Conservation (phyloP, 1,140 invertebrate species). For the Zaprionus camerounensis region DNA sequence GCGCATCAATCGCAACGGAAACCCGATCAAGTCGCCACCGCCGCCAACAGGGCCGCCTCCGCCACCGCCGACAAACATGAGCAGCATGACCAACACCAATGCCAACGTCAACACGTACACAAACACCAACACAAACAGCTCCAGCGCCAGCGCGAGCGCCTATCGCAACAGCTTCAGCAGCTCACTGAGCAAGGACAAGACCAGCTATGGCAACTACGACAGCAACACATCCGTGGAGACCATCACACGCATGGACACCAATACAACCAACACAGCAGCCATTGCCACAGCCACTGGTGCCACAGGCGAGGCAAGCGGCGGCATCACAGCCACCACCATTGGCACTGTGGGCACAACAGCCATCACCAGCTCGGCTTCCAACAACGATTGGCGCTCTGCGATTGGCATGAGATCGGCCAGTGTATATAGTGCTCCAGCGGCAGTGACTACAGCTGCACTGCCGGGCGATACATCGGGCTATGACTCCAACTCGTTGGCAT, state of each 20-base stretch:
- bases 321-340: constrained; percentile 58
- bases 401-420: constrained; percentile 80
- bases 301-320: constrained; percentile 58
- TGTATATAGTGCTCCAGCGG: constrained; percentile 78
- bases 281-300: constrained; percentile 58
- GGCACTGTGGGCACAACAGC: constrained; percentile 20
- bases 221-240: constrained; percentile 79
- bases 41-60: constrained; percentile 77
- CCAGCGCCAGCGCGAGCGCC: constrained; percentile 47
- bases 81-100: constrained; percentile 39
- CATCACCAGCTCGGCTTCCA: constrained; percentile 61
- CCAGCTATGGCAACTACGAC: constrained; percentile 78
- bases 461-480: constrained; percentile 75
- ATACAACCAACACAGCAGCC: constrained; percentile 65
- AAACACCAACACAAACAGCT: constrained; percentile 55
- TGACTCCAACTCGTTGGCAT: constrained; percentile 68
- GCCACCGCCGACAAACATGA: constrained; percentile 63
- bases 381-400: constrained; percentile 72
- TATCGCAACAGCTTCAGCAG: constrained; percentile 73
- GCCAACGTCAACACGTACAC: constrained; percentile 47
- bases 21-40: constrained; percentile 71
- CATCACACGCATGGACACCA: constrained; percentile 81
- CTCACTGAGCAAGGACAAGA: constrained; percentile 74
- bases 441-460: constrained; percentile 64
- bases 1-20: constrained; percentile 74